Evolutionary conservation across 2,888 invertebrate genomes (phyloP).

Genomic region (Caenorhabditis doughertyi): DNA sequence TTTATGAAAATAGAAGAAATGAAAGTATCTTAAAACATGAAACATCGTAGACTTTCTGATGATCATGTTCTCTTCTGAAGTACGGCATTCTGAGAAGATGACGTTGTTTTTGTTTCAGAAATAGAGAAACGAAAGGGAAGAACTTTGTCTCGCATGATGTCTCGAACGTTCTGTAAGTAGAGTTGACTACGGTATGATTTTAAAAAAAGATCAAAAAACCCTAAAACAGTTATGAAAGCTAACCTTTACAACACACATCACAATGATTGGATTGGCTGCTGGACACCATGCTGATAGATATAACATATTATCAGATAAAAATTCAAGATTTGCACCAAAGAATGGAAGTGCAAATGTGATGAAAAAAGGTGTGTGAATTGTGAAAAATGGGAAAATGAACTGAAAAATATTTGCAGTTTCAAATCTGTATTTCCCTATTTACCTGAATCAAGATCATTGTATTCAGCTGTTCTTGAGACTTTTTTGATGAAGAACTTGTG

Average conservation of each 20-base stretch:
- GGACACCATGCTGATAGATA: slow-evolving; percentile 61
- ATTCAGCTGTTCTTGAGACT: slow-evolving; percentile 34
- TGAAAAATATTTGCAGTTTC: slow-evolving; percentile 20
- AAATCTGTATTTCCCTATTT: neutral
- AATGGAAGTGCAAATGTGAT: slow-evolving; percentile 40
- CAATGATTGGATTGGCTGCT: slow-evolving; percentile 50
- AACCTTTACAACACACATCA: slow-evolving; percentile 49
- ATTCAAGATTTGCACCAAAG: slow-evolving; percentile 21
- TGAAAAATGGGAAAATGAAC: slow-evolving; percentile 55
- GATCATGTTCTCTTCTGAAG: slow-evolving; percentile 1
- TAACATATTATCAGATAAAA: slow-evolving; percentile 27
- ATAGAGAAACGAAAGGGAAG: too few species aligned
- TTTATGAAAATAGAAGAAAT: slow-evolving; percentile 28
- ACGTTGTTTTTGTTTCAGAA: too few species aligned
- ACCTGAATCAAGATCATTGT: slow-evolving; percentile 28
- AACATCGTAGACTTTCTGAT: neutral
- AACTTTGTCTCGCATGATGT: neutral
- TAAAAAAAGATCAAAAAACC: too few species aligned
- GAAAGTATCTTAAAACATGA: neutral
- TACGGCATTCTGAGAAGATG: neutral
- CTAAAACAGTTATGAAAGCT: neutral
- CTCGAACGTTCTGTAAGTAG: neutral
- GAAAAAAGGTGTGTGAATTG: slow-evolving; percentile 60
- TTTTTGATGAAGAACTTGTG: neutral
- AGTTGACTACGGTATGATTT: neutral